Evolutionary conservation across 92 coral and sea anemone species (phyloP), one percentile per base, ranked within the genome.

Genomic region (Blastomussa wellsi): DNA sequence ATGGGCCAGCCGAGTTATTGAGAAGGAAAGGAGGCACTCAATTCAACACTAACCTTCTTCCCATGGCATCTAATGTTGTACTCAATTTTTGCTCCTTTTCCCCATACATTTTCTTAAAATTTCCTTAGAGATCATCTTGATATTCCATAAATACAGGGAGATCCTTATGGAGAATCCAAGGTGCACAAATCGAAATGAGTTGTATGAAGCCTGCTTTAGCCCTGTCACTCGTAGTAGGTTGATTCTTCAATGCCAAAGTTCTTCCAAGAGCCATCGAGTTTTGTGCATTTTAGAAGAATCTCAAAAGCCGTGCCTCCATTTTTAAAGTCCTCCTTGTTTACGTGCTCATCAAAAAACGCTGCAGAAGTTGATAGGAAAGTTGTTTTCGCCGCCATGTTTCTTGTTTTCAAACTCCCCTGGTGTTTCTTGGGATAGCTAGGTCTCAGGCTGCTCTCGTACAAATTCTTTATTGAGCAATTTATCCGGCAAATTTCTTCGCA

Each of bases 41-140:
- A 74, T 74, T 74, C 78, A 74, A 74, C 78, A 38, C 78, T 32
- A 38, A 74, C 78, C 55, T 72, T 72, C 77, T 72, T 72, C 77
- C 78, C 31, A 5, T 11, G 52, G 55, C 77, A 37, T 74, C 17
- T 17, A 38, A 74, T 74, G 55, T 57, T 38, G 78, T 20, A 0
- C 55, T 74, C 0, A 74, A 74, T 74, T 74, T 74, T 31, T 38
- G 57, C 55, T 26, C 57, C 78, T 38, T 74, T 41, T 41, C 53
- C 78, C 78, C 78, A 74, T 74, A 74, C 53, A 74, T 73, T n/a
- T n/a, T n/a, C n/a, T 7, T 39, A 72, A 37, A 37, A 72, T 72
- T 36, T 13, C 77, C 77, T 72, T 7, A 17, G 52, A 72, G n/a
- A 4, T 72, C 51, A 72, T 36, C 32, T 37, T n/a, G n/a, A n/a